phyloP scores from a whole-genome alignment of 2,113 vertebrate genomes.

The Arvicanthis niloticus region DNA sequence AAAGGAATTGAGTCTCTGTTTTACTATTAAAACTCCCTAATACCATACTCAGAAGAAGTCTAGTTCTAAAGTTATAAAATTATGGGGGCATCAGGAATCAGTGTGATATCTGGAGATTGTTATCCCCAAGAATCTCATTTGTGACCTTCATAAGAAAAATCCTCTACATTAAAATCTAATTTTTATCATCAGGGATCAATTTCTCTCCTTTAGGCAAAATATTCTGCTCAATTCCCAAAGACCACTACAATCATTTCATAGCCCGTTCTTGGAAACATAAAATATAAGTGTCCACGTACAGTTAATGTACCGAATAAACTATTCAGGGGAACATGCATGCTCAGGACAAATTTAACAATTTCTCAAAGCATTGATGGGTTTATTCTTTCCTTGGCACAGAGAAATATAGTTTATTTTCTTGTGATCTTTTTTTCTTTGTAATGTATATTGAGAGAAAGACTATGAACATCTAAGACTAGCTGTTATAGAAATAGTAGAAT shows the following conservation, averaged over 20 bases:
- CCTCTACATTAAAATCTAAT: slow-evolving; percentile 18
- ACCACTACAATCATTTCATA: neutral
- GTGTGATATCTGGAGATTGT: neutral
- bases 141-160: slow-evolving; percentile 25
- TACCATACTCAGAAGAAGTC: neutral
- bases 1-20: neutral
- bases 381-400: neutral
- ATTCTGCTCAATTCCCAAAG: slow-evolving; percentile 29
- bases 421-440: neutral
- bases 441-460: neutral
- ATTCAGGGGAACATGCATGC: neutral
- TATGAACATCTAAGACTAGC: neutral
- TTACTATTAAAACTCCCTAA: neutral
- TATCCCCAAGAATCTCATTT: slow-evolving; percentile 1
- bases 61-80: neutral
- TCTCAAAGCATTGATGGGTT: neutral
- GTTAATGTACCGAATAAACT: slow-evolving; percentile 16
- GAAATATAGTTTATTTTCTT: neutral
- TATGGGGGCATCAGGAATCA: neutral
- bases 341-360: slow-evolving; percentile 53
- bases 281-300: neutral
- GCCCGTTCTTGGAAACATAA: slow-evolving; percentile 21
- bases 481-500: neutral
- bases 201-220: slow-evolving; percentile 32
- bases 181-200: slow-evolving; percentile 15